Evolutionary conservation across 1,140 invertebrate species (phyloP).

Genomic region (Sinella curviseta): DNA sequence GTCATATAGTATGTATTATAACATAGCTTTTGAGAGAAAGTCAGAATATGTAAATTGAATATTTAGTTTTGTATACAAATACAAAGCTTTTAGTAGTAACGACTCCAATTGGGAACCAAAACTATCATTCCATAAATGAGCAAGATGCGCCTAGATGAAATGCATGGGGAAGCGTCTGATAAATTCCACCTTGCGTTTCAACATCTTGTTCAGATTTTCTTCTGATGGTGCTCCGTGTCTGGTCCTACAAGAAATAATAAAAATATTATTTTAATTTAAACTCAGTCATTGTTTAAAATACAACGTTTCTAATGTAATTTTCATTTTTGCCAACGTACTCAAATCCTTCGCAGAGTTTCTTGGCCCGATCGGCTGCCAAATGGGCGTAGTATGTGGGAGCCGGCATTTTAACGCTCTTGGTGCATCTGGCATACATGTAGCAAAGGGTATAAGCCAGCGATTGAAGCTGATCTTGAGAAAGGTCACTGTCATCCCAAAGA

Average conservation of each 20-base stretch:
- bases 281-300: not conserved
- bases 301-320: not conserved
- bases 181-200: not conserved
- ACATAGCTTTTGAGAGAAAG: too few relatives aligned
- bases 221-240: not conserved
- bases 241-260: slow-evolving; percentile 12
- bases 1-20: too few relatives aligned
- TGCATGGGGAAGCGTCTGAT: slow-evolving; percentile 33
- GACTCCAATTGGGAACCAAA: too few relatives aligned
- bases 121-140: too few relatives aligned
- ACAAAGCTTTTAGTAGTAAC: too few relatives aligned
- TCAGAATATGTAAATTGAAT: too few relatives aligned
- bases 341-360: slow-evolving; percentile 35
- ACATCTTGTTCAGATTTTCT: not conserved
- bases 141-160: too few relatives aligned
- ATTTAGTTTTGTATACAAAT: too few relatives aligned
- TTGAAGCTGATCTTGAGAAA: slow-evolving; percentile 57
- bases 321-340: not conserved
- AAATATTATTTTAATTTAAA: not conserved
- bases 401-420: slow-evolving; percentile 60
- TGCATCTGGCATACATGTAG: slow-evolving; percentile 59
- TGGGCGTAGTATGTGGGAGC: slow-evolving; percentile 62
- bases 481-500: slow-evolving; percentile 57
- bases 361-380: slow-evolving; percentile 57
- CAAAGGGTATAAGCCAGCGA: slow-evolving; percentile 59